These are phyloP conservation scores for Oceanodroma tethys DNA, from an alignment of 2,113 vertebrate species.

Conservation along the genomic window DNA sequence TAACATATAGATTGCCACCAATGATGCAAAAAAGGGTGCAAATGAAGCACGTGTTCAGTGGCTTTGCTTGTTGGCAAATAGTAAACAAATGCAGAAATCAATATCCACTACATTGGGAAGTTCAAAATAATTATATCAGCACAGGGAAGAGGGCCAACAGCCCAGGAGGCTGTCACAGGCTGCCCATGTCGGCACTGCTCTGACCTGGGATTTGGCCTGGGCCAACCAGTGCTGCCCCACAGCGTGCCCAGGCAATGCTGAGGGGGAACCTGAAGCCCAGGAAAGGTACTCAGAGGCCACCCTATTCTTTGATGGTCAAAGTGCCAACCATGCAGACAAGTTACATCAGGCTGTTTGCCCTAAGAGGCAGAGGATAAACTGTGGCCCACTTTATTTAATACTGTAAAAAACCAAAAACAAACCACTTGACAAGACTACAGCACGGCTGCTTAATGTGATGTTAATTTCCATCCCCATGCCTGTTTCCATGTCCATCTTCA, in stretches of 20 bases:
- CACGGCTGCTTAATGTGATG: rapidly evolving
- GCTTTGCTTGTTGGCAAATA: neutral
- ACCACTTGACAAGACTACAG: neutral
- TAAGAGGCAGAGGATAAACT: neutral
- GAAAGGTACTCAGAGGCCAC: neutral
- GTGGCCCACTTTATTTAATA: neutral
- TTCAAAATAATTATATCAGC: neutral
- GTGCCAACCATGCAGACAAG: neutral
- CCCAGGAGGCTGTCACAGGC: neutral
- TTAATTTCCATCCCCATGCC: neutral
- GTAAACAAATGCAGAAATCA: neutral
- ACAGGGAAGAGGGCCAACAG: neutral
- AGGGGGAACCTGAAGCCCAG: neutral
- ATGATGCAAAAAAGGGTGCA: neutral
- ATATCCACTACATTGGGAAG: neutral
- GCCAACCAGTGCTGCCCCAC: neutral
- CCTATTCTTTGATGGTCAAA: rapidly evolving
- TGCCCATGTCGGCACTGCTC: neutral
- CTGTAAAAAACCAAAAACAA: too few relatives aligned
- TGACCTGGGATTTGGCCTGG: neutral
- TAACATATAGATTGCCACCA: neutral
- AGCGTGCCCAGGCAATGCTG: rapidly evolving
- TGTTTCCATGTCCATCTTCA: neutral
- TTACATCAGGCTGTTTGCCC: neutral
- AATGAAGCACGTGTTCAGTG: neutral